These are phyloP conservation scores for Eubasilissa regina DNA, from an alignment of 1,140 invertebrate species.

Conservation along the genomic window DNA sequence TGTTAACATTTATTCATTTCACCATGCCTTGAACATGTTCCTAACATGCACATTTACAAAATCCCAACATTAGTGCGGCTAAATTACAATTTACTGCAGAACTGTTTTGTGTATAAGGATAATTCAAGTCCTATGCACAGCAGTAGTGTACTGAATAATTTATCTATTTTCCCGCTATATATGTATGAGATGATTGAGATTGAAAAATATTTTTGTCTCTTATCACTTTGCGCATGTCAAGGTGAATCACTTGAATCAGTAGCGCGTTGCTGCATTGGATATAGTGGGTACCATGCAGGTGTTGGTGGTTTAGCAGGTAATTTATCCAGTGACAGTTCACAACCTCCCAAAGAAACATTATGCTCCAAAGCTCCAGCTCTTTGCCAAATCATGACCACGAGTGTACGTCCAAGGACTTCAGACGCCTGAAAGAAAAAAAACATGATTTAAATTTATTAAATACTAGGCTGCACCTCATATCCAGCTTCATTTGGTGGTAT, in stretches of 20 bases:
- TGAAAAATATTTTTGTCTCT: conserved; percentile 1
- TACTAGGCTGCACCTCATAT: background rate
- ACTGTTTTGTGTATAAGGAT: too few species aligned
- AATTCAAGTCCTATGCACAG: too few species aligned
- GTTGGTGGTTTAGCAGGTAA: conserved; percentile 84
- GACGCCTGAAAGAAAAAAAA: conserved; percentile 71
- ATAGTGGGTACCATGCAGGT: conserved; percentile 91
- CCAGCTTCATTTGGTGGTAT: too few species aligned
- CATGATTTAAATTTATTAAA: too few species aligned
- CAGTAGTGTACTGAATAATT: too few species aligned
- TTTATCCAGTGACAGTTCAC: conserved; percentile 86
- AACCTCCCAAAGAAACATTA: conserved; percentile 89
- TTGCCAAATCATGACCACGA: conserved; percentile 93
- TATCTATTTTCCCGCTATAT: too few species aligned
- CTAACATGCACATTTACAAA: too few species aligned
- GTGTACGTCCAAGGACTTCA: conserved; percentile 86
- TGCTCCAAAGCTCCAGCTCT: conserved; percentile 89
- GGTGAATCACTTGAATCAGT: conserved; percentile 82
- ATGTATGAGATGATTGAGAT: background rate
- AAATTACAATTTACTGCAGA: too few species aligned
- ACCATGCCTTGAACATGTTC: too few species aligned
- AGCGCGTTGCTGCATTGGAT: conserved; percentile 82
- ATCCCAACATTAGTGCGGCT: too few species aligned
- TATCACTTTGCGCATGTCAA: conserved; percentile 68
- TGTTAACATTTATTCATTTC: too few species aligned